phyloP scores from a whole-genome alignment of 1,140 invertebrate genomes.

The Glomeris maerens region DNA sequence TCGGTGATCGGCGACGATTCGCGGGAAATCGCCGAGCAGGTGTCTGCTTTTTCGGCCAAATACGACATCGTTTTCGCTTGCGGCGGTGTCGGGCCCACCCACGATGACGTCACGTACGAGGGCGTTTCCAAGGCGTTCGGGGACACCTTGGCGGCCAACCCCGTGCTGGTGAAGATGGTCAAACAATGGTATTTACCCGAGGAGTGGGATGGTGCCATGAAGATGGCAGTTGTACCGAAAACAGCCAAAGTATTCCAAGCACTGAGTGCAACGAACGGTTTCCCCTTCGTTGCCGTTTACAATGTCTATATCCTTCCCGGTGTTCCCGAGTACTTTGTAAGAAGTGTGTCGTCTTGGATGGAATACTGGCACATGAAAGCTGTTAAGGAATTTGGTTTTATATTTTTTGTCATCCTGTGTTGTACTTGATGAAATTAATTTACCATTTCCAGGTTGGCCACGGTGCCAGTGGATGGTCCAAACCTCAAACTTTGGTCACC shows the following conservation, averaged over 20 bases:
- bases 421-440: no score
- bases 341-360: constrained; percentile 43
- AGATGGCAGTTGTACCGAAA: constrained; percentile 38
- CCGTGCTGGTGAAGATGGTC: constrained; percentile 43
- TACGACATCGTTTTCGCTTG: constrained; percentile 55
- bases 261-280: constrained; percentile 27
- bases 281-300: constrained; percentile 49
- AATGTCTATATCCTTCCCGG: constrained; percentile 71
- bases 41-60: constrained; percentile 43
- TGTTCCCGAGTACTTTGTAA: no score
- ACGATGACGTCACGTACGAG: constrained; percentile 71
- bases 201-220: constrained; percentile 28
- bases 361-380: no score
- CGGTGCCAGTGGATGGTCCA: no score
- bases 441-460: no score
- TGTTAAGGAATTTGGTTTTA: no score
- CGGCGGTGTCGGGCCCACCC: constrained; percentile 69
- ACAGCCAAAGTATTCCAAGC: constrained; percentile 21
- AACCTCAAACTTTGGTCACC: no score
- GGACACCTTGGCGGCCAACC: constrained; percentile 40
- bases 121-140: constrained; percentile 57
- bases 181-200: constrained; percentile 24
- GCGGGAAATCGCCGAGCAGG: constrained; percentile 51
- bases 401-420: no score
- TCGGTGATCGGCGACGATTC: constrained; percentile 53